These are phyloP conservation scores for Scolopax rusticola DNA, from an alignment of 2,797 vertebrate species.

Conservation along the genomic window DNA sequence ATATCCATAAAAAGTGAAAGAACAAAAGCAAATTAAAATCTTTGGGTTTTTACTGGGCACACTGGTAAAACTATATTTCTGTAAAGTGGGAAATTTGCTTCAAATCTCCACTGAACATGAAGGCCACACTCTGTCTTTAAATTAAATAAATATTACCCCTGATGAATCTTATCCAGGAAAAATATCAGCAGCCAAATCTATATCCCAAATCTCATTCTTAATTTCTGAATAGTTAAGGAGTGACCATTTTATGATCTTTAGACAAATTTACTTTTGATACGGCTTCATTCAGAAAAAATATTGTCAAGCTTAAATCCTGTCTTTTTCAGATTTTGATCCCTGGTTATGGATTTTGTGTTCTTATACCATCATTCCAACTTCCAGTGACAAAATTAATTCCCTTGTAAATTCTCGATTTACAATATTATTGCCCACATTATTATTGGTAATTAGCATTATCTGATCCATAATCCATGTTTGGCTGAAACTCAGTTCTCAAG, in stretches of 20 bases:
- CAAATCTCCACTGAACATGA: neutral
- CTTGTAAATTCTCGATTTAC: neutral
- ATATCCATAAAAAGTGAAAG: neutral
- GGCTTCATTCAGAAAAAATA: neutral
- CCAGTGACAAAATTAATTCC: neutral
- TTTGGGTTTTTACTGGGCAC: neutral
- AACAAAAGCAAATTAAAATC: neutral
- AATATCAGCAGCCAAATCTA: neutral
- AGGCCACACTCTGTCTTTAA: neutral
- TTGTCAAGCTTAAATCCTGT: neutral
- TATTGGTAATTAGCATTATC: conserved; percentile 51
- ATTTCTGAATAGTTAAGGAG: neutral
- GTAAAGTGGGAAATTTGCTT: neutral
- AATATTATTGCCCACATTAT: neutral
- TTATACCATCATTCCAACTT: neutral
- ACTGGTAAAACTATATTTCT: neutral
- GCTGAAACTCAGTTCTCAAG: conserved; percentile 17
- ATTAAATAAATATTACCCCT: neutral
- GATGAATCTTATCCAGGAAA: neutral
- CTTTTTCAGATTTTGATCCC: neutral
- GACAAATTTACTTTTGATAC: neutral
- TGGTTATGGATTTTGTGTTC: neutral
- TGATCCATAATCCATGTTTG: conserved; percentile 49
- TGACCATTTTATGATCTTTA: neutral
- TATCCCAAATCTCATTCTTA: neutral